These are phyloP conservation scores for Drosophila greeni DNA, from an alignment of 2,888 invertebrate genomes.

Conservation along the genomic window DNA sequence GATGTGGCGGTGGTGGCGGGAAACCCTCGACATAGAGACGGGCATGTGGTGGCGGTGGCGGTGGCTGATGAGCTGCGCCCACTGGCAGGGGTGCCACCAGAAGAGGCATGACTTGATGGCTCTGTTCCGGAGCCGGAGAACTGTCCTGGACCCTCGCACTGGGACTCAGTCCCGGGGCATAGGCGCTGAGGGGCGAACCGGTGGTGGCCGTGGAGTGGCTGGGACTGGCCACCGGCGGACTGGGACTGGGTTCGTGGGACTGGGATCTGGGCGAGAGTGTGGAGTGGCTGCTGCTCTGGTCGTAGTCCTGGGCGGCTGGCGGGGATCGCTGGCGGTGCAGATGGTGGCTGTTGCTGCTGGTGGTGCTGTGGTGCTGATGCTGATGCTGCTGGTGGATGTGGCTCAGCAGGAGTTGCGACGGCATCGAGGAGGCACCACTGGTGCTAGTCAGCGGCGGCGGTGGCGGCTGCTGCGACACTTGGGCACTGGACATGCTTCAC, in stretches of 20 bases:
- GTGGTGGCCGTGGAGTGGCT: constrained; percentile 69
- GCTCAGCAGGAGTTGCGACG: constrained; percentile 71
- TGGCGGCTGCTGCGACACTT: constrained; percentile 76
- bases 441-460: constrained; percentile 60
- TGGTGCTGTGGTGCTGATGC: constrained; percentile 1
- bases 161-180: constrained; percentile 68
- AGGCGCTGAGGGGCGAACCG: constrained; percentile 73
- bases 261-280: constrained; percentile 63
- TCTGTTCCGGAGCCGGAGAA: constrained; percentile 23
- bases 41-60: constrained; percentile 44
- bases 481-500: constrained; percentile 77
- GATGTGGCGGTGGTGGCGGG: constrained; percentile 55
- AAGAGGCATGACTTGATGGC: constrained; percentile 50
- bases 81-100: constrained; percentile 64
- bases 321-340: constrained; percentile 47
- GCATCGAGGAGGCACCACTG: constrained; percentile 47
- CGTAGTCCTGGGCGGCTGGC: constrained; percentile 69
- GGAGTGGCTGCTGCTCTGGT: constrained; percentile 73
- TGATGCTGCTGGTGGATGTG: constrained; percentile 66
- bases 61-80: constrained; percentile 26
- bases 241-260: constrained; percentile 39
- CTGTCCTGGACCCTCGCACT: constrained; percentile 29
- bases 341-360: constrained; percentile 63
- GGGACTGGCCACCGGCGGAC: constrained; percentile 65
- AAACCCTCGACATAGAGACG: constrained; percentile 60